Conservation (phyloP, 1,140 invertebrate genomes). For the Anadara kagoshimensis region DNA sequence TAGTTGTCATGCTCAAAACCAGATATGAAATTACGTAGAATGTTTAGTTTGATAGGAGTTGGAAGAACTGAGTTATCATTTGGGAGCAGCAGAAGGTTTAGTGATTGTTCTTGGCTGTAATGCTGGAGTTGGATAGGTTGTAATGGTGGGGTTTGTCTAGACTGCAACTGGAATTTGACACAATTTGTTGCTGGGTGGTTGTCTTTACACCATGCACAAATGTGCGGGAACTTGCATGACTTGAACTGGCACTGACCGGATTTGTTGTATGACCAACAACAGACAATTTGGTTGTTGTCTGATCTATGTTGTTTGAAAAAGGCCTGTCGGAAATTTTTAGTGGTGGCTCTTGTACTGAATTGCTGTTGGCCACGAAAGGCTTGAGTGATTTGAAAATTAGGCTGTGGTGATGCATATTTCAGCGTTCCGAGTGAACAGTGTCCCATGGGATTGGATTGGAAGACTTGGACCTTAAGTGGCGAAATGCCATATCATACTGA, state of each 20-base stretch:
- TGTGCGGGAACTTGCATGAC: slow-evolving; percentile 5
- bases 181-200: slow-evolving; percentile 7
- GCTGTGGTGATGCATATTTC: no score
- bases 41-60: background rate
- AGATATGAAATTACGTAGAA: background rate
- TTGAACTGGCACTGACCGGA: background rate
- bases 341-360: no score
- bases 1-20: slow-evolving; percentile 9
- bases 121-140: background rate
- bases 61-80: background rate
- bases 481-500: no score
- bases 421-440: no score
- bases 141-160: background rate
- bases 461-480: no score
- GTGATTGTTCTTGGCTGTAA: background rate
- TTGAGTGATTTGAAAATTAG: no score
- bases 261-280: background rate
- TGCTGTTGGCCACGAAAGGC: no score
- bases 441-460: no score
- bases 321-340: no score
- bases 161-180: background rate
- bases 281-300: no score
- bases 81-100: background rate
- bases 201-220: background rate
- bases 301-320: no score